A percentile compares a stretch with the other conserved stretches of the same genome.
Evolutionary conservation across 2,888 invertebrate genomes (phyloP).

Genomic region (Meganola albula): DNA sequence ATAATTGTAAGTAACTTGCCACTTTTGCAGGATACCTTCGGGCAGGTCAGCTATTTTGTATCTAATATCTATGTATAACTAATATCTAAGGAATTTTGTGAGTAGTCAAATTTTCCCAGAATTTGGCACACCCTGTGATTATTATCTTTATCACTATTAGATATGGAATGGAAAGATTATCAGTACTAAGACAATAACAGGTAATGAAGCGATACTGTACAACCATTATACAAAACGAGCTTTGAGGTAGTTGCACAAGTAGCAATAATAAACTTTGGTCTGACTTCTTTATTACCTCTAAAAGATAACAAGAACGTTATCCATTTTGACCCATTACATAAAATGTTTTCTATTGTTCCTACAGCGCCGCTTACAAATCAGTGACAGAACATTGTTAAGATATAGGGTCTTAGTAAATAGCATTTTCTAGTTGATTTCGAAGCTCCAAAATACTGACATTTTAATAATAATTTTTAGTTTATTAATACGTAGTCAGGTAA

Average conservation of each 20-base stretch:
- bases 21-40: too few relatives aligned
- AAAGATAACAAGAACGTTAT: slow-evolving; percentile 58
- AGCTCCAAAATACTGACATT: neutral
- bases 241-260: slow-evolving; percentile 48
- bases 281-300: slow-evolving; percentile 62
- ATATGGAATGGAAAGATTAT: too few relatives aligned
- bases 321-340: slow-evolving; percentile 62
- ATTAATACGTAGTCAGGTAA: too few relatives aligned
- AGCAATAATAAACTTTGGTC: slow-evolving; percentile 50
- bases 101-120: too few relatives aligned
- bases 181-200: slow-evolving; percentile 18
- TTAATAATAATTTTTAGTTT: too few relatives aligned
- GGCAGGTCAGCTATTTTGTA: too few relatives aligned
- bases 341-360: slow-evolving; percentile 59
- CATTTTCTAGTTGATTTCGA: slow-evolving; percentile 10
- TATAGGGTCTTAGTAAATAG: slow-evolving; percentile 9
- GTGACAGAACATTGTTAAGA: slow-evolving; percentile 19
- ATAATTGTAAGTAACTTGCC: too few relatives aligned
- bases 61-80: too few relatives aligned
- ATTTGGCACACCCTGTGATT: too few relatives aligned
- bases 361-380: slow-evolving; percentile 24
- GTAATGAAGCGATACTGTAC: slow-evolving; percentile 16
- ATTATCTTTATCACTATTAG: too few relatives aligned
- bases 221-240: slow-evolving; percentile 17
- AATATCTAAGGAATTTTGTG: too few relatives aligned